Evolutionary conservation across 2,797 vertebrate species (phyloP), one percentile per base, ranked within the genome.

Genomic region (Schizopygopsis malacanthus): DNA sequence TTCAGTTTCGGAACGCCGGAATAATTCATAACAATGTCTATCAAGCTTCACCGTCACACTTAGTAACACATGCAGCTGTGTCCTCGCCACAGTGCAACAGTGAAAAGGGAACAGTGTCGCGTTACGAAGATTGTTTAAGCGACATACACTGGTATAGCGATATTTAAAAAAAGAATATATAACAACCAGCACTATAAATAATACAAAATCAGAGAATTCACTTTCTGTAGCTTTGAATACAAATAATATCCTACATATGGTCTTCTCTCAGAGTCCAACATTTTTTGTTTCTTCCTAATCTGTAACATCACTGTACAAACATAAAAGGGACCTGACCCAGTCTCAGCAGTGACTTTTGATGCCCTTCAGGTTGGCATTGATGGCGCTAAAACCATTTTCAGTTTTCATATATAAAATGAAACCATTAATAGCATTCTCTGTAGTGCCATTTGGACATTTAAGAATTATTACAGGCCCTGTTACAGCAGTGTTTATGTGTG

Each of bases 281-380:
- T 3, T 43, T 80, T 33, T 65, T 63, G 56, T 45, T 63, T n/a
- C 22, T 43, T 79, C n/a, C 9, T 47, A 70, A 39, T 52, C 18
- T 39, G 3, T 39, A 69, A 69, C 28, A 69, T 69, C 4, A 8
- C 28, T 22, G 33, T 52, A 52, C 33, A 81, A 54, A 52, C 63
- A 81, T 5, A 81, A 52, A 54, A 20, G 39, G 45, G 18, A 50
- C 43, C 43, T 73, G 22, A 73, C 39, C 50, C 18, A 69, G 41
- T 47, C 61, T 80, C 59, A 67, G 10, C 2, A 22, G 61, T 67
- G 59, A 69, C 18, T 37, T 47, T 39, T 81, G 45, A 81, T 71
- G 63, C 6, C 63, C 47, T 16, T 3, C 10, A 80, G 45, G 45
- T 33, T 37, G 11, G 28, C 33, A 50, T 45, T 69, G 43, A 50